Base-by-base conservation (phyloP, 2,888 invertebrate species). In the Drosophila kuntzei region DNA sequence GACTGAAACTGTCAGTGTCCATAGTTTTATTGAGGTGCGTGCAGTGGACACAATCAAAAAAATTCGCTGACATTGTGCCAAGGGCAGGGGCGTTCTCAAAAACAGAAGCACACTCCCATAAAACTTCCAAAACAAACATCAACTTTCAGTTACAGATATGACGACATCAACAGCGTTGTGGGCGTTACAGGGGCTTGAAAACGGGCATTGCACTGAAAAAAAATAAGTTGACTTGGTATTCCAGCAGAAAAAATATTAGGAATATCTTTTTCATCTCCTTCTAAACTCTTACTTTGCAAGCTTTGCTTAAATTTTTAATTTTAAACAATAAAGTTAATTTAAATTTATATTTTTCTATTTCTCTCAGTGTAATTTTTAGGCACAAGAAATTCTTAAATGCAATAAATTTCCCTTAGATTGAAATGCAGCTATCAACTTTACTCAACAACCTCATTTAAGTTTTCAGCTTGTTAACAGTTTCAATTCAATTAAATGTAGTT, bases 121-220 rank as follows among this genome's bases (percentile, higher is more conserved):
- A 70, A 61, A 63, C 29, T 59, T 61, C 57, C 47, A 34, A 59
- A 47, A 51, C 49, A 58, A 34, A 59, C 58, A 76, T 43, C 47
- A 62, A 67, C 62, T 83, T 76, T 71, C 49, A 68, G 67, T 59
- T 68, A 59, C 59, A 70, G 62, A 67, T 39, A 72, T 65, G 79
- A 53, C 62, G 61, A 53, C 78, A 87, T 72, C 64, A 34, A 49
- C 3, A 36, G 4, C n/a, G 9, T 9, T n/a, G 44, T 51, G 27
- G 59, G 41, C 29, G 41, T n/a, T 14, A 16, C n/a, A 11, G 9
- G 22, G 22, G 22, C 27, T n/a, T 8, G 6, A 41, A 11, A 37
- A 12, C 0, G 44, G 3, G 2, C 16, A 3, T 8, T 59, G 34
- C 60, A 64, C 44, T 32, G 20, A 16, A 16, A 12, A n/a, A 16